These are phyloP conservation scores for Barbus barbus DNA, from an alignment of 2,113 vertebrate species.

Conservation along the genomic window DNA sequence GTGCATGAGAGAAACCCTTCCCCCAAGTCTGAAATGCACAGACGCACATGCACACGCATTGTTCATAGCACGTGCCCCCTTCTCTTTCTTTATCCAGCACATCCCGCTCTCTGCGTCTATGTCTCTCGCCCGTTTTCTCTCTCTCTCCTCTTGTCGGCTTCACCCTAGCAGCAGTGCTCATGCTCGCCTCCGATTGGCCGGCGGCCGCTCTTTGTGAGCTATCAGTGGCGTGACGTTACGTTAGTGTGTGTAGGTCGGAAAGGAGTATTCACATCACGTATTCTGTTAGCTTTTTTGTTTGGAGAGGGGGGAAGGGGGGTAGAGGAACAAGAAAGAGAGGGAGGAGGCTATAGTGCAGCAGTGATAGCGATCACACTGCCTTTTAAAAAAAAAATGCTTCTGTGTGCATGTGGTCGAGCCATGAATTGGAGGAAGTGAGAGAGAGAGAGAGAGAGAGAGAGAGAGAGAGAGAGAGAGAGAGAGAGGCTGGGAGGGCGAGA, in stretches of 20 bases:
- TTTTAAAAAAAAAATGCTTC: constrained; percentile 64
- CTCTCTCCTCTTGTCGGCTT: constrained; percentile 64
- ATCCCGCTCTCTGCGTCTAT: constrained; percentile 45
- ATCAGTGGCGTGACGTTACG: constrained; percentile 75
- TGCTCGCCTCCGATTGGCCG: constrained; percentile 72
- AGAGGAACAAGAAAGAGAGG: constrained; percentile 38
- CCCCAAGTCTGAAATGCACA: constrained; percentile 49
- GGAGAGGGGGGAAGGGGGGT: constrained; percentile 42
- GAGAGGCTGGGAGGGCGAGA: constrained; percentile 43
- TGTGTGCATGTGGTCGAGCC: constrained; percentile 67
- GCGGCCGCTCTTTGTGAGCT: constrained; percentile 73
- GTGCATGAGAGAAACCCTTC: constrained; percentile 55
- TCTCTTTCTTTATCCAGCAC: constrained; percentile 51
- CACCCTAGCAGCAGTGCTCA: constrained; percentile 79
- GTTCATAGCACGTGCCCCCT: constrained; percentile 49
- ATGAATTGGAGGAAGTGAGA: constrained; percentile 61
- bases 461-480: constrained; percentile 48
- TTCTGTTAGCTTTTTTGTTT: constrained; percentile 60
- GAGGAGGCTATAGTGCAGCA: constrained; percentile 58
- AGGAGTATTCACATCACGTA: constrained; percentile 66
- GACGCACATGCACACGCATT: constrained; percentile 52
- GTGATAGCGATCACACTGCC: constrained; percentile 68
- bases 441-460: constrained; percentile 52
- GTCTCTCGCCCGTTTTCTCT: constrained; percentile 40
- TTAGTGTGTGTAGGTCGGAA: constrained; percentile 48